Evolutionary conservation across 2,797 vertebrate genomes (phyloP), one percentile per base, ranked within the genome.

Genomic region (Takifugu rubripes): DNA sequence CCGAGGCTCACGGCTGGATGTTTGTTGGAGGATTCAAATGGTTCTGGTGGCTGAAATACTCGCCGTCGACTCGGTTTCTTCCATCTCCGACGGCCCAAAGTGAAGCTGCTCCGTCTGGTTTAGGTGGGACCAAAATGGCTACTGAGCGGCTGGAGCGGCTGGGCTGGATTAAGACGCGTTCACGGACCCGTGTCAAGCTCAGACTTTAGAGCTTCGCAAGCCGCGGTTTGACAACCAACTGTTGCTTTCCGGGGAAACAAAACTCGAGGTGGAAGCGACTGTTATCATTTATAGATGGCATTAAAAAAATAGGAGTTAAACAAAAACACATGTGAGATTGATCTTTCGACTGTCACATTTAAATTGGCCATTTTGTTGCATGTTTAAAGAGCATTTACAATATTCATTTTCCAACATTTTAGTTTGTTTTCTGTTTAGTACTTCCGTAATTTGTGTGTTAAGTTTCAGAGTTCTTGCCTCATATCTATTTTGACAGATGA

Each of bases 61-160:
- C 66, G 64, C 75, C 61, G 64, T 75, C 58, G 83, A 77, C 57
- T 88, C 86, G 72, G 76, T 87, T 82, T 75, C 87, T 81, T 74
- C 87, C 84, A 90, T 88, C 85, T 84, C 87, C 83, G 65, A 56
- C 72, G 74, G 76, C 72, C 83, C 82, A 52, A 84, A 85, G 78
- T 72, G 83, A 83, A 71, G 84, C 81, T 75, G 73, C 3, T 82
- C 68, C 40, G 72, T 84, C 76, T 72, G 79, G 60, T 88, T 78
- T 81, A 88, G 84, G 90, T 90, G 88, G 90, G 92, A 93, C 92
- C 95, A 98, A 97, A 94, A 98, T 97, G 96, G 96, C 95, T 90
- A 85, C 90, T 88, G 84, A 77, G 86, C 88, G 80, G 88, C 88
- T 82, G 91, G 90, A 80, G 86, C 88, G 81, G 88, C 88, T 82